phyloP scores from a whole-genome alignment of 2,888 invertebrate genomes.

The Eumerus sabulonum region DNA sequence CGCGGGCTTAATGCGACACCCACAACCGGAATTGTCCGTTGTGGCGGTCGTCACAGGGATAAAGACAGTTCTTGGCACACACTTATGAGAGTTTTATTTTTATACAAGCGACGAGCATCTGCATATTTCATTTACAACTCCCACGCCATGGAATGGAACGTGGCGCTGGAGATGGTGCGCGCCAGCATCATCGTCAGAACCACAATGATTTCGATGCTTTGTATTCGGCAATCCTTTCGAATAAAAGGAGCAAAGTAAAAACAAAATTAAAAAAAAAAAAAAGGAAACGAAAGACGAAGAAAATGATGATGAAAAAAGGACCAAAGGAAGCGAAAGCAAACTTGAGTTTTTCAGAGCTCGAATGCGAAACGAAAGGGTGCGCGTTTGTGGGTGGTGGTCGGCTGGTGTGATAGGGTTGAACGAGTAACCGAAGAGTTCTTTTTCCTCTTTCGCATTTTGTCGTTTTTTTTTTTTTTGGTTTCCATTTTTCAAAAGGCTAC shows the following conservation, averaged over 20 bases:
- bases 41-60: conserved; percentile 34
- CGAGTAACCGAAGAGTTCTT: conserved; percentile 65
- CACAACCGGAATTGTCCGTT: background rate
- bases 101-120: conserved; percentile 70
- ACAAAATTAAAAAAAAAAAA: conserved; percentile 22
- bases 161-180: background rate
- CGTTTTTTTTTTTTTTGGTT: conserved; percentile 35
- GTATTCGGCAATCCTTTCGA: conserved; percentile 47
- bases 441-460: conserved; percentile 22
- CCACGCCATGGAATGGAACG: conserved; percentile 52
- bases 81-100: conserved; percentile 69
- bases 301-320: conserved; percentile 38
- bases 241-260: conserved; percentile 52
- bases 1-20: background rate
- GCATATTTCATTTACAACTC: conserved; percentile 72
- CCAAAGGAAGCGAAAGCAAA: conserved; percentile 28
- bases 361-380: conserved; percentile 66
- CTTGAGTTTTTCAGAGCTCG: conserved; percentile 67
- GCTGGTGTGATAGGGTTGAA: conserved; percentile 67
- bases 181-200: conserved; percentile 26
- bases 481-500: conserved; percentile 68
- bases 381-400: conserved; percentile 51
- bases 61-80: conserved; percentile 64
- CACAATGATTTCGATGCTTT: conserved; percentile 24
- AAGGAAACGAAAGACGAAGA: conserved; percentile 1